Evolutionary conservation across 2,797 vertebrate genomes (phyloP).

Genomic region (Falco biarmicus): DNA sequence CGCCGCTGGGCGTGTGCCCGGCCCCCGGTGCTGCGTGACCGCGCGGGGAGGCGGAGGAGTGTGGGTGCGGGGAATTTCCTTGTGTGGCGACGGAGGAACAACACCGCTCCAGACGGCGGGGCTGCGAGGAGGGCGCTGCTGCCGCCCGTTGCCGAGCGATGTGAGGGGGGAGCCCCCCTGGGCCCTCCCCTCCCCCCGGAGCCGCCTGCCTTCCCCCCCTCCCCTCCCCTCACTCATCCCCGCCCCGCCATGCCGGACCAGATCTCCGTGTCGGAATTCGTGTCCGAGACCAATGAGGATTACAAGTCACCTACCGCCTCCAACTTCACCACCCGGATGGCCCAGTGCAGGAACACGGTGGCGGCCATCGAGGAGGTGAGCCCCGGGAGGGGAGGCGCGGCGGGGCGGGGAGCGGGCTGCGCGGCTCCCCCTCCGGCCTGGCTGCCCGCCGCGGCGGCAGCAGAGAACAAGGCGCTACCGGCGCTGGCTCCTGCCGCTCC

Average conservation of each 20-base stretch:
- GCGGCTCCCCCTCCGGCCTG: slow-evolving; percentile 27
- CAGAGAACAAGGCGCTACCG: slow-evolving; percentile 49
- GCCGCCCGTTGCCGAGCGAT: slow-evolving; percentile 50
- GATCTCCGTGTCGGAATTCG: slow-evolving; percentile 90
- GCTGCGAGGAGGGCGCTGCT: slow-evolving; percentile 24
- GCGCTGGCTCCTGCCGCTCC: slow-evolving; percentile 35
- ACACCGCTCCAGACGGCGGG: slow-evolving; percentile 9
- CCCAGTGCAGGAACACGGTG: slow-evolving; percentile 90
- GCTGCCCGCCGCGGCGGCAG: background rate
- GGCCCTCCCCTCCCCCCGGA: background rate
- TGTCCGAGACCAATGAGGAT: slow-evolving; percentile 92
- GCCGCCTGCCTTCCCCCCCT: slow-evolving; percentile 18
- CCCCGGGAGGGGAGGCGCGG: background rate
- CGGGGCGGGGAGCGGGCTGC: background rate
- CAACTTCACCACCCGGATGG: slow-evolving; percentile 92
- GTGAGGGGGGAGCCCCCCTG: slow-evolving; percentile 26
- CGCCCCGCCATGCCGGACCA: slow-evolving; percentile 87
- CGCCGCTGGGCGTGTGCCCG: slow-evolving; percentile 46
- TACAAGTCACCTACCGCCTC: slow-evolving; percentile 95
- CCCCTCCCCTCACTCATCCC: slow-evolving; percentile 24
- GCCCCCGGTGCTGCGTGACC: slow-evolving; percentile 49
- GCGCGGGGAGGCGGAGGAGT: slow-evolving; percentile 25
- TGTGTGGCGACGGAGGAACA: slow-evolving; percentile 38
- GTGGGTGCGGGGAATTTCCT: slow-evolving; percentile 67
- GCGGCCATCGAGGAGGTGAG: slow-evolving; percentile 93